Base-by-base conservation (phyloP, 2,113 vertebrate genomes). In the Typhlomys cinereus region DNA sequence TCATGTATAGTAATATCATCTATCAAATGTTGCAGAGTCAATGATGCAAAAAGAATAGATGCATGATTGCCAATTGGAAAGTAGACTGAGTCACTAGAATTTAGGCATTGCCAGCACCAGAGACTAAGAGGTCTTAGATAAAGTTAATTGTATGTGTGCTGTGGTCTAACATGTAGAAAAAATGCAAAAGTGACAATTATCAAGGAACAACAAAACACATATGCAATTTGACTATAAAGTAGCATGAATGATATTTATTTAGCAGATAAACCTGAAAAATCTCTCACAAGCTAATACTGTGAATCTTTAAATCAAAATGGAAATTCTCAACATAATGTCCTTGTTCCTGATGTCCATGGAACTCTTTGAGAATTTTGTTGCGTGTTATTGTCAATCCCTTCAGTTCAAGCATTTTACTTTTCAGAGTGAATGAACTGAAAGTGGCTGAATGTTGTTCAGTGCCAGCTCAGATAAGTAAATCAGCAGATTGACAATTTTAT, bases 241-340 rank as follows among this genome's bases (percentile, higher is more conserved):
- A 90, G 25, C 8, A 81, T 12, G 18, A 85, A n/a, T 69, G 46
- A 29, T 84, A 64, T 78, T 87, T n/a, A n/a, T n/a, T 83, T 85
- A 71, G 20, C n/a, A 84, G 89, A 46, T 67, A 61, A 91, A 66
- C 20, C 8, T 64, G 15, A 92, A 93, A n/a, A 86, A 36, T 50
- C 9, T 7, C 64, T 73, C 54, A 87, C 0, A 85, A 48, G 66
- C 44, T 59, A 85, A 50, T 71, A 17, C 29, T 75, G 36, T 36
- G 66, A 92, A 79, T 13, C 85, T 9, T 12, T 79, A 52, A 88
- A 70, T 62, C 3, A 71, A 17, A 70, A 75, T 0, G 10, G 17
- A 82, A 92, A 48, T 75, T 71, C 8, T 90, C 81, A 74, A 4
- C 59, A 59, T 27, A n/a, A 79, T 83, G 23, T 2, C 23, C 50